phyloP scores from a whole-genome alignment of 2,113 vertebrate species.

The Notarius quadriscutis region DNA sequence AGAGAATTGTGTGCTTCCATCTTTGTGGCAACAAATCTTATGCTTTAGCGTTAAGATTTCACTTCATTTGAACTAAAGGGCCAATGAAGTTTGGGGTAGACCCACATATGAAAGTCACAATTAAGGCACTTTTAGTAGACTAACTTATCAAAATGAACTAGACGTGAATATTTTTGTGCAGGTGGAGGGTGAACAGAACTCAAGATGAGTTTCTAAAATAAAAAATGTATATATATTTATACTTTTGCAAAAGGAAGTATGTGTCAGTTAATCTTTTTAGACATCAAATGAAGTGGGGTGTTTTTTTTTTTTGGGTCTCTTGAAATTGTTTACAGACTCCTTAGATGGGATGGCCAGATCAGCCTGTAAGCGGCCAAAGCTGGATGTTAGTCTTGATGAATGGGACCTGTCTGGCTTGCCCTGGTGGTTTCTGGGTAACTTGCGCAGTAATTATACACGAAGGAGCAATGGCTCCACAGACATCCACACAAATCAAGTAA shows the following conservation, averaged over 20 bases:
- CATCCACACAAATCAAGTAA: constrained; percentile 95
- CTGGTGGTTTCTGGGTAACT: constrained; percentile 98
- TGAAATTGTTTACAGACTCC: constrained; percentile 63
- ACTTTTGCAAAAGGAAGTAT: background rate
- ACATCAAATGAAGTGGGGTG: background rate
- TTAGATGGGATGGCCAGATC: constrained; percentile 73
- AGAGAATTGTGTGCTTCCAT: background rate
- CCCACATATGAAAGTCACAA: background rate
- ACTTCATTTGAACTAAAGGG: too few species aligned
- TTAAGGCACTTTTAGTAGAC: background rate
- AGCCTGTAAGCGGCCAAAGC: constrained; percentile 81
- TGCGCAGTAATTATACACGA: constrained; percentile 86
- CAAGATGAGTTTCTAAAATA: background rate
- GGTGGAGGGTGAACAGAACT: background rate
- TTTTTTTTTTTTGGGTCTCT: background rate
- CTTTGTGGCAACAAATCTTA: background rate
- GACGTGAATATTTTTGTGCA: background rate
- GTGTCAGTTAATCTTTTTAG: background rate
- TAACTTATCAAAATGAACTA: background rate
- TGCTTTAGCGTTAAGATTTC: too few species aligned
- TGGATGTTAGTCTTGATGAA: constrained; percentile 88
- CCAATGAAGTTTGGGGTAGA: background rate
- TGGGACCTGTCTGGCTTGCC: constrained; percentile 95
- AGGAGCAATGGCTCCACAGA: constrained; percentile 94
- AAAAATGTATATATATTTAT: background rate